Base-by-base conservation (phyloP, 2,797 vertebrate genomes). In the Tapirus indicus region DNA sequence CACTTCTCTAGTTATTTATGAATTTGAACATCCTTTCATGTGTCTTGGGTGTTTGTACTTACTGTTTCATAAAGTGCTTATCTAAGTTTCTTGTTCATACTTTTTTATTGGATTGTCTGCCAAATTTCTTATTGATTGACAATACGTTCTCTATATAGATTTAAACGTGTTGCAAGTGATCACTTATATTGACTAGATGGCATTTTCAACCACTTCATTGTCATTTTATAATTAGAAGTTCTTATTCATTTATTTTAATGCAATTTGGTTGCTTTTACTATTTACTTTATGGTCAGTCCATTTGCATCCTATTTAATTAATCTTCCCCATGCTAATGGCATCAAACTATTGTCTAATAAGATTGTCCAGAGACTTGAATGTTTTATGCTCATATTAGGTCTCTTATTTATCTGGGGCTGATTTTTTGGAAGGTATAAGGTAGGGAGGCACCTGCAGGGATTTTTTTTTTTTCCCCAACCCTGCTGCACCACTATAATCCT, bases 221-320 rank as follows among this genome's bases (percentile, higher is more conserved):
- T 12, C 16, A 68, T 49, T 88, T 78, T 71, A 49, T 72, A 7
- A 66, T 56, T 91, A 56, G 4, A 90, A 74, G 32, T 82, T 41
- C 6, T 96, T 87, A 54, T 91, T 95, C 78, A 12, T 75, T 88
- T 88, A 58, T 84, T 78, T 52, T 52, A 75, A 86, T 64, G 25
- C 0, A 25, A 18, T n/a, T 88, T 16, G 27, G 7, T 69, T 84
- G 27, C 13, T 62, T 77, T 89, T 83, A 25, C 58, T 7, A 32
- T 56, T 94, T 89, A 9, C 8, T 92, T 87, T 87, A 60, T 62
- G 32, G 6, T 18, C 5, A 35, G 10, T 11, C 17, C 13, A 92
- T 94, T 49, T 62, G 9, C 9, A 91, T 72, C 16, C 1, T 95
- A 23, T 71, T 60, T 91, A 64, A 71, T 62, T 66, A 74, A 49